Evolutionary conservation across 2,797 vertebrate species (phyloP).

Genomic region (Coendou prehensilis): DNA sequence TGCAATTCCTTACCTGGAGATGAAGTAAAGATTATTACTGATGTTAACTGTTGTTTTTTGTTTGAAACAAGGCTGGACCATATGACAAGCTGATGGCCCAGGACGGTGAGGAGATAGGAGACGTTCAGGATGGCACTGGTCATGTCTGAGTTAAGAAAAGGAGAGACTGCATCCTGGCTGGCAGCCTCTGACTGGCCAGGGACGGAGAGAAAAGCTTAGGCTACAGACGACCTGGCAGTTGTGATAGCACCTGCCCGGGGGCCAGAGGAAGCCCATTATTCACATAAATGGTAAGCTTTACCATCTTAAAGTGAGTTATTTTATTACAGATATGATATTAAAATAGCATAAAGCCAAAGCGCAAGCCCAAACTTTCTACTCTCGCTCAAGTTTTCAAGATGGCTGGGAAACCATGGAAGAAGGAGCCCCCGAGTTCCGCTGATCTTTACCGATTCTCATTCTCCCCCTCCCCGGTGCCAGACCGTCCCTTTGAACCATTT

Average conservation of each 20-base stretch:
- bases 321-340: not conserved
- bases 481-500: slow-evolving; percentile 10
- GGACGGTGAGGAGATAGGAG: not conserved
- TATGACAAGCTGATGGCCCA: not conserved
- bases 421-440: not conserved
- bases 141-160: not conserved
- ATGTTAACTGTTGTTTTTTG: not conserved
- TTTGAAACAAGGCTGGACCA: not conserved
- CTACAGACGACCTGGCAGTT: not conserved
- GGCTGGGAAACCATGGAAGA: not conserved
- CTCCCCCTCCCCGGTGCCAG: not conserved
- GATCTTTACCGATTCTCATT: not conserved
- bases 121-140: not conserved
- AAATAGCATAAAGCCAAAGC: slow-evolving; percentile 33
- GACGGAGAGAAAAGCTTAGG: not conserved
- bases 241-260: not conserved
- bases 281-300: not conserved
- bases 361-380: not conserved
- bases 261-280: not conserved
- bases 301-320: not conserved
- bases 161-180: not conserved
- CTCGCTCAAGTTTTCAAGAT: not conserved
- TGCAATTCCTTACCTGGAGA: not conserved
- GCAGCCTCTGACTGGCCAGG: not conserved
- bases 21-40: not conserved